Conservation (phyloP, 2,888 invertebrate genomes). For the Himalopsyche tibetana region DNA sequence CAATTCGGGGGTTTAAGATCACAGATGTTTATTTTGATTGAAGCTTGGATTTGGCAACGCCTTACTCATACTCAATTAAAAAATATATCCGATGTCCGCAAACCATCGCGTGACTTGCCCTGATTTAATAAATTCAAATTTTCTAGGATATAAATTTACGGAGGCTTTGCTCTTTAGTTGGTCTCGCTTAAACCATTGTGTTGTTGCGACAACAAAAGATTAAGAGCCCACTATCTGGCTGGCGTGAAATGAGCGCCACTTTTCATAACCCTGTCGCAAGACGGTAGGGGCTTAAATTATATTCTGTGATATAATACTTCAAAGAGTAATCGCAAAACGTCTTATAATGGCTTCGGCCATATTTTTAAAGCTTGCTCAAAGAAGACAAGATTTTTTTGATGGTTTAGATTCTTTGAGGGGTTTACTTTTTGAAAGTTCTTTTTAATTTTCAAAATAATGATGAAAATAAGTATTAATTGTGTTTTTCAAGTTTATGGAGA, state of each 20-base stretch:
- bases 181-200: constrained; percentile 1
- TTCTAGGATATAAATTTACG: constrained; percentile 12
- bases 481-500: no score
- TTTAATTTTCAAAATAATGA: neutral
- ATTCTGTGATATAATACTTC: constrained; percentile 4
- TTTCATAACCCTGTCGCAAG: constrained; percentile 1
- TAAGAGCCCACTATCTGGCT: constrained; percentile 8
- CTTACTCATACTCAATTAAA: no score
- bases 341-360: constrained; percentile 7
- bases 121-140: constrained; percentile 15
- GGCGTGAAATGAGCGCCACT: constrained; percentile 30
- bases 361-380: neutral
- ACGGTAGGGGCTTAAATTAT: constrained; percentile 15
- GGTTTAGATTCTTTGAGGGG: neutral
- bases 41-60: no score
- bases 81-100: neutral
- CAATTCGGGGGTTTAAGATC: no score
- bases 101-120: neutral
- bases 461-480: neutral
- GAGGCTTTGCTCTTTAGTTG: neutral
- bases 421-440: neutral
- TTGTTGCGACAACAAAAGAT: constrained; percentile 26
- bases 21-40: no score
- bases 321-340: constrained; percentile 16
- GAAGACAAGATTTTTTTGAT: constrained; percentile 11